phyloP scores from a whole-genome alignment of 2,797 vertebrate genomes.

The Danio kyathit region DNA sequence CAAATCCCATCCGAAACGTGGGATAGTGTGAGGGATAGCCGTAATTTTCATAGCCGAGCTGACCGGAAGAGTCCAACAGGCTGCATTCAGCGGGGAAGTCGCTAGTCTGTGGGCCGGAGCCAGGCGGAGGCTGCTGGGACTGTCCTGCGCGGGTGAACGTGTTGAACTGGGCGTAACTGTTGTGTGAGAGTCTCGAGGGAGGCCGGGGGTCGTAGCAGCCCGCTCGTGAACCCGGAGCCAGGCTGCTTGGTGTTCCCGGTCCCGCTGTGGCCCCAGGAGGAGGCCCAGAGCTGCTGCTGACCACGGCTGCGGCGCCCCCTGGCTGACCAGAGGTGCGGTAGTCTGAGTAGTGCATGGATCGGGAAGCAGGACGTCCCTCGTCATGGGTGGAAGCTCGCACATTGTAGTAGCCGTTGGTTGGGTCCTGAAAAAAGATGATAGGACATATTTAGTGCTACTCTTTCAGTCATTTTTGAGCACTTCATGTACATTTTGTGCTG shows the following conservation, averaged over 20 bases:
- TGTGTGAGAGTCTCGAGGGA: constrained; percentile 92
- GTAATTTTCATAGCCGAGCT: constrained; percentile 93
- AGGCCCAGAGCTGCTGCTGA: constrained; percentile 76
- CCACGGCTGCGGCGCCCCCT: constrained; percentile 73
- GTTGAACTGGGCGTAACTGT: constrained; percentile 95
- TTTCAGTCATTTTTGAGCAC: no score
- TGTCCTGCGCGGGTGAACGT: constrained; percentile 84
- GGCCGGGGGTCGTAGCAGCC: constrained; percentile 89
- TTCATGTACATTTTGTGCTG: no score
- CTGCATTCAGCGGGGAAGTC: constrained; percentile 81
- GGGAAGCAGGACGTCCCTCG: constrained; percentile 87
- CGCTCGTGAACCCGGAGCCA: constrained; percentile 84
- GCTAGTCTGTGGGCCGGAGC: constrained; percentile 70
- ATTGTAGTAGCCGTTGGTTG: constrained; percentile 96
- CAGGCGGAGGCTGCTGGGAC: constrained; percentile 76
- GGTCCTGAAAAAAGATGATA: constrained; percentile 79
- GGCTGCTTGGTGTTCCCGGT: constrained; percentile 79
- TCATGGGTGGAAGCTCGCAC: constrained; percentile 91
- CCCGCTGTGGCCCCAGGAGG: constrained; percentile 76
- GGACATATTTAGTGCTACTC: not conserved
- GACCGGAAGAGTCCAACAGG: constrained; percentile 85
- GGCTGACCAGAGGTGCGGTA: constrained; percentile 84
- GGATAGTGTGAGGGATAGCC: constrained; percentile 86
- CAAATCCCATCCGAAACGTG: constrained; percentile 90
- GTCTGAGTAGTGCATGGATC: constrained; percentile 90